phyloP scores from a whole-genome alignment of 2,888 invertebrate species.

The Eupithecia subfuscata region DNA sequence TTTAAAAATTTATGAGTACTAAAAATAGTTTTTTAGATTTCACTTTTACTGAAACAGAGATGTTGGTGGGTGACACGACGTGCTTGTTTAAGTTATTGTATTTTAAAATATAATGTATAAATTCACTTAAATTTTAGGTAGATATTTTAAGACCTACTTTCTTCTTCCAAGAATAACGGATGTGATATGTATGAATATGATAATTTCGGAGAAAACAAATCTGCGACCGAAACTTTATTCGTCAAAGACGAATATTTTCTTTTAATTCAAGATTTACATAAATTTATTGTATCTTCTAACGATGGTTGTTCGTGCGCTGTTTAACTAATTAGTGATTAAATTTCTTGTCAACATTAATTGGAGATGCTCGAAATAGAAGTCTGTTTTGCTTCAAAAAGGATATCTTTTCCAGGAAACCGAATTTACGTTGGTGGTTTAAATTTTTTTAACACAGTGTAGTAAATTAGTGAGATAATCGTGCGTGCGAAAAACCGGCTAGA shows the following conservation, averaged over 20 bases:
- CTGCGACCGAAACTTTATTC: not conserved
- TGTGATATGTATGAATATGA: not conserved
- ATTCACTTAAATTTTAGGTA: not conserved
- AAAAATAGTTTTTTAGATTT: not conserved
- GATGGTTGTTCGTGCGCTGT: not conserved
- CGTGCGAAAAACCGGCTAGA: not conserved
- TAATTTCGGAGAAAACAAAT: slow-evolving; percentile 2
- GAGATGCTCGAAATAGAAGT: not conserved
- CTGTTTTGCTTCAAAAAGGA: not conserved
- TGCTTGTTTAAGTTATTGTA: not conserved
- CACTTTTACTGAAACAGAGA: not conserved
- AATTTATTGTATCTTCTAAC: not conserved
- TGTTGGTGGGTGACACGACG: not conserved
- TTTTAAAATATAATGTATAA: not conserved
- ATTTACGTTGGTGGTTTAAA: no score
- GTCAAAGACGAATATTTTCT: not conserved
- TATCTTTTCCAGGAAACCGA: not conserved
- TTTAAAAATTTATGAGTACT: not conserved
- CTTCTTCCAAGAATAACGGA: not conserved
- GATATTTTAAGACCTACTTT: not conserved
- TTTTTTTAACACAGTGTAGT: not conserved
- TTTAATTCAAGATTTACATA: not conserved
- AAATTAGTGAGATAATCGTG: not conserved
- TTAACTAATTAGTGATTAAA: not conserved
- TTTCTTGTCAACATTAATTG: not conserved